Evolutionary conservation across 1,140 invertebrate genomes (phyloP), one percentile per base, ranked within the genome.

Genomic region (Drosophila arizonae): DNA sequence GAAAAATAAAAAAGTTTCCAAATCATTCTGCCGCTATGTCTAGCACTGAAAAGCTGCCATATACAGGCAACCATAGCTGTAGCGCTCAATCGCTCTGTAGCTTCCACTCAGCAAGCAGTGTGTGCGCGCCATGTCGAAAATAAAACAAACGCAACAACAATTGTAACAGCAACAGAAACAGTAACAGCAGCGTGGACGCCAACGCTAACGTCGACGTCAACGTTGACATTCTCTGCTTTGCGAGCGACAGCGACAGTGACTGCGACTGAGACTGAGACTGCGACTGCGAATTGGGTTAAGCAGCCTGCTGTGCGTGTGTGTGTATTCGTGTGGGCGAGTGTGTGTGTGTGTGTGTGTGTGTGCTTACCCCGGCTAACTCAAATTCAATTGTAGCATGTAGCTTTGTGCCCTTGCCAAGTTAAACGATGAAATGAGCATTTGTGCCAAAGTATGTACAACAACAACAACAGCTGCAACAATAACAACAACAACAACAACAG

Each of bases 401-500:
- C 65, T 73, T 75, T 69, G 60, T 88, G 84, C 79, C 84, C 82
- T 87, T 87, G 82, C 75, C 79, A 87, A 87, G 84, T 87, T 88
- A 87, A 87, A 79, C 79, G 82, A 66, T 81, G 79, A 88, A 87
- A 87, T 87, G 82, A 87, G 72, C 76, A 82, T 82, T 82, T 87
- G 65, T 68, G 78, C 75, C 54, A 70, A 63, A 73, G 62, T 78
- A 74, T 60, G 57, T 72, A 64, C 52, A 74, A 69, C 43, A 63
- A 69, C 43, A 63, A 74, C 51, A 74, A 39, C 51, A 62, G 28
- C 36, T 57, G 26, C 28, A 74, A 41, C 33, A 52, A 56, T 21
- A 21, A 24, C 54, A 69, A n/a, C 17, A 52, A 46, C 28, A 75
- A 28, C 50, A 55, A n/a, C 13, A 69, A 17, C 17, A 57, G 52